Evolutionary conservation across 1,140 invertebrate genomes (phyloP), one percentile per base, ranked within the genome.

Genomic region (Camponotus vicinus): DNA sequence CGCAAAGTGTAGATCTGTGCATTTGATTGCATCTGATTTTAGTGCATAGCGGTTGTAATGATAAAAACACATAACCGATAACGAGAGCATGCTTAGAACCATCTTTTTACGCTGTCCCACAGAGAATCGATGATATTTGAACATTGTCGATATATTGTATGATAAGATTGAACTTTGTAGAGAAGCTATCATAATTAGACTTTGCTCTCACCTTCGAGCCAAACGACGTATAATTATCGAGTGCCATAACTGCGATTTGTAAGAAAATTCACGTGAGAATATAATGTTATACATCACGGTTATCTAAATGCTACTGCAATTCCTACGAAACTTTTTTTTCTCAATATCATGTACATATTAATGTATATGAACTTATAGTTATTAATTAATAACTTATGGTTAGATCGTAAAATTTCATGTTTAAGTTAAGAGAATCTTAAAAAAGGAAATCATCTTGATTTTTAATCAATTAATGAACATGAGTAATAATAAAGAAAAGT

Each of bases 141-240:
- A 78, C 82, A 87, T 85, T 78, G 82, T 78, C 55, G 71, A 71
- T 84, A 75, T 85, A 87, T 87, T 87, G 64, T 37, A 18, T 21
- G 86, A 87, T 87, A 85, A 87, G 86, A 87, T 87, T 78, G 55
- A 40, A 11, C 15, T 18, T 1, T 9, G 27, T 40, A 59, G 70
- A n/a, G 45, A 52, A 49, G 55, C 64, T 70, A 82, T 52, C 45
- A 52, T 78, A 87, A 85, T 87, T 85, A 85, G 73, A 64, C 37
- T 75, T 52, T 21, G 59, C 63, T 61, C 21, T 73, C 69, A 49
- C n/a, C 49, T 70, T 40, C 55, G 21, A 27, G 52, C 18, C 18
- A 9, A 45, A 75, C n/a, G 8, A 67, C 67, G 32, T 75, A 84
- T 85, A 77, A 76, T 75, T 66, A 73, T 76, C 61, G 71, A 77